Base-by-base conservation (phyloP, 2,888 invertebrate genomes). In the Aproaerema taeniolella region DNA sequence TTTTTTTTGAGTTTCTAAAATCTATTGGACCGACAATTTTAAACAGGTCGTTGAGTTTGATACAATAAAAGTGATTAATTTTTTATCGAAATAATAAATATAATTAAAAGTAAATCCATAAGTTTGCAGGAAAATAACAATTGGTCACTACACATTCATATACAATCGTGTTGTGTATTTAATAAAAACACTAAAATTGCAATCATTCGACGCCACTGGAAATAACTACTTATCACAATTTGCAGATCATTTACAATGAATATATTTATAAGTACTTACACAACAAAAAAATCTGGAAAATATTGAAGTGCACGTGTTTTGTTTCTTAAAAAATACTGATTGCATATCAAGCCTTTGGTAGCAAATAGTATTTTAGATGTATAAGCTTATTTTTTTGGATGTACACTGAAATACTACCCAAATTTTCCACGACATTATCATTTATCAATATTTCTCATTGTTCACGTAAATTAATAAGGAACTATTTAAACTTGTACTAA, bases 31-130 rank as follows among this genome's bases (percentile, higher is more conserved):
- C n/a, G n/a, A n/a, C n/a, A n/a, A n/a, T n/a, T n/a, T n/a, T n/a
- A n/a, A n/a, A n/a, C n/a, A n/a, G n/a, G n/a, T n/a, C n/a, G n/a
- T n/a, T n/a, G n/a, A n/a, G n/a, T n/a, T n/a, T n/a, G n/a, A n/a
- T n/a, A n/a, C n/a, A n/a, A n/a, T n/a, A n/a, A n/a, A n/a, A n/a
- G n/a, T n/a, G n/a, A n/a, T n/a, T n/a, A n/a, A n/a, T n/a, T n/a
- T 11, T 13, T 17, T 60, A 59, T 68, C 56, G 60, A 73, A 75
- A 74, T 74, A 75, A 76, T 73, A 76, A 74, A 75, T 76, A 75
- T 75, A 76, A 67, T 74, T 58, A 67, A 69, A 30, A 67, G 67
- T 67, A 72, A 67, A 69, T 68, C 67, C 62, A 63, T 67, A 42
- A 59, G 57, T 59, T 69, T 58, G 57, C 58, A 59, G 59, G 54